Evolutionary conservation across 1,140 invertebrate genomes (phyloP).

Genomic region (Protaetia brevitarsis): DNA sequence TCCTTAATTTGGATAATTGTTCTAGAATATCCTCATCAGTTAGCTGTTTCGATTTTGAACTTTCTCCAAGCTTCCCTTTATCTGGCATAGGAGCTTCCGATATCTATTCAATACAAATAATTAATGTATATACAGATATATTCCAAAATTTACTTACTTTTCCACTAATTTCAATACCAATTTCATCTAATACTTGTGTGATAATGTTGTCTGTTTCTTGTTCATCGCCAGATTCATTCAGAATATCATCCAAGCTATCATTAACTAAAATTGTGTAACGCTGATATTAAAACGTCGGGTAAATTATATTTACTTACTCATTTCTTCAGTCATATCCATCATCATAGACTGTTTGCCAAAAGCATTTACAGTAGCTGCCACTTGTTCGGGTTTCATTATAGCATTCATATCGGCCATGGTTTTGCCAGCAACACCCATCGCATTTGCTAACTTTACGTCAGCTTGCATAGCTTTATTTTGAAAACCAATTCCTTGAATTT

Average conservation of each 20-base stretch:
- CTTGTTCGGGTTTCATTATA: constrained; percentile 80
- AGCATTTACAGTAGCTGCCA: constrained; percentile 75
- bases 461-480: constrained; percentile 88
- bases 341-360: constrained; percentile 80
- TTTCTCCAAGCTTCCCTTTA: constrained; percentile 58
- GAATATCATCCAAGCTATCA: constrained; percentile 86
- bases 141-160: constrained; percentile 58
- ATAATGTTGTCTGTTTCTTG: constrained; percentile 84
- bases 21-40: constrained; percentile 74
- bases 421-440: constrained; percentile 82
- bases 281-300: too few relatives aligned
- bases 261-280: constrained; percentile 82
- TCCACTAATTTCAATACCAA: constrained; percentile 90
- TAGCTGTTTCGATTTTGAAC: constrained; percentile 50
- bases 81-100: constrained; percentile 46
- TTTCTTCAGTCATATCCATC: constrained; percentile 94
- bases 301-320: constrained; percentile 66
- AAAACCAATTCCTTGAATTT: constrained; percentile 69
- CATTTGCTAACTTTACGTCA: constrained; percentile 79
- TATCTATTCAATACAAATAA: constrained; percentile 49
- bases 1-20: constrained; percentile 71
- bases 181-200: constrained; percentile 88
- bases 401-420: constrained; percentile 88
- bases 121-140: constrained; percentile 20
- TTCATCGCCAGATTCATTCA: constrained; percentile 86